Base-by-base conservation (phyloP, 2,888 invertebrate species). In the Scaptomyza reducta region DNA sequence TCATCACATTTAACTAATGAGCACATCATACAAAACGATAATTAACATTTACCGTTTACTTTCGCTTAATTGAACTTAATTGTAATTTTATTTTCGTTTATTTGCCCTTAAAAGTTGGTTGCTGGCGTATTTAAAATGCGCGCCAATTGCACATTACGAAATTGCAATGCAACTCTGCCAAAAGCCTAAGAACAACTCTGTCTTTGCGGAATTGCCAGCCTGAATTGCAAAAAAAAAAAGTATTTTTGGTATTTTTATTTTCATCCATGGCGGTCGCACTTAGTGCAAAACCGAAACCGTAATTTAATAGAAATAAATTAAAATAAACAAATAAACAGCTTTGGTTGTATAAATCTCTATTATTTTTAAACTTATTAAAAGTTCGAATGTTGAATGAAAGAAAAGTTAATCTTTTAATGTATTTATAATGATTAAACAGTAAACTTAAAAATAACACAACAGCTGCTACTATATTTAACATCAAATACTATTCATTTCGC, bases 171-270 rank as follows among this genome's bases (percentile, higher is more conserved):
- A 75, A 47, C 63, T 25, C 50, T 70, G 25, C 16, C 9, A 10
- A n/a, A 41, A 13, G 11, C 7, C 11, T 9, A 6, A 7, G 11
- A 25, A 11, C 74, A 74, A 45, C 59, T 50, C 72, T 70, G 65
- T 10, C 6, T 10, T 22, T 38, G 6, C 11, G 9, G 4, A 13
- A 18, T 13, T 35, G 27, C 18, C 38, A 47, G 22, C 13, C 18
- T 40, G 33, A 58, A 45, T 47, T 29, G 35, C 40, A 42, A 51
- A 27, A 14, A 18, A 33, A 27, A 16, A 27, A 11, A 13, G 53
- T 31, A 68, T 47, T 60, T 33, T 7, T n/a, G 14, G 33, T 53
- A 47, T 25, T 72, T 54, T 45, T 9, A 3, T 10, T 35, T 16
- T 2, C 3, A 6, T 1, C 1, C 2, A 10, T n/a, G 6, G 27